These are phyloP conservation scores for Standfussiana lucernea DNA, from an alignment of 2,888 invertebrate species.

Conservation along the genomic window DNA sequence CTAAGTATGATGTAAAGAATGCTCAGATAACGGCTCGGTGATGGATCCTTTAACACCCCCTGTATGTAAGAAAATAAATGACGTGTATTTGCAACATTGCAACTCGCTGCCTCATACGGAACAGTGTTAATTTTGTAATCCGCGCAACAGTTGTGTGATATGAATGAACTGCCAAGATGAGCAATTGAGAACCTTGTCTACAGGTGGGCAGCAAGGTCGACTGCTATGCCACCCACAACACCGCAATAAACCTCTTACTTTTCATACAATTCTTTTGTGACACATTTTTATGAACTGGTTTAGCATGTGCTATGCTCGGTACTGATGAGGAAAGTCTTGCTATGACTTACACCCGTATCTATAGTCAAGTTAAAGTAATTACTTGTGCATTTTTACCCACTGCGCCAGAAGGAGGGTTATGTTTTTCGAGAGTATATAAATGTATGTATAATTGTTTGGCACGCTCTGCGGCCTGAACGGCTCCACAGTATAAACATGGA, in stretches of 20 bases:
- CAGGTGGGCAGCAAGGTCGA: constrained; percentile 56
- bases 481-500: too few relatives aligned
- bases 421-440: too few relatives aligned
- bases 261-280: constrained; percentile 41
- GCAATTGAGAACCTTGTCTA: constrained; percentile 45
- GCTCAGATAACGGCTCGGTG: background rate
- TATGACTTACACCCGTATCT: too few relatives aligned
- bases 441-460: too few relatives aligned
- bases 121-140: constrained; percentile 45
- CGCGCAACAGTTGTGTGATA: constrained; percentile 32
- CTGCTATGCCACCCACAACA: constrained; percentile 52
- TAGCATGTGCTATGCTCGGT: background rate
- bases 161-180: constrained; percentile 59
- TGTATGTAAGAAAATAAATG: constrained; percentile 3
- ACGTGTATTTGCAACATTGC: constrained; percentile 10
- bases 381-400: too few relatives aligned
- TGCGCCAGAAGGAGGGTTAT: too few relatives aligned
- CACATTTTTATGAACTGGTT: constrained; percentile 25
- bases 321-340: constrained; percentile 15
- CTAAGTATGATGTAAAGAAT: background rate
- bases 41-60: background rate
- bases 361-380: too few relatives aligned
- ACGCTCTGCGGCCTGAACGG: too few relatives aligned
- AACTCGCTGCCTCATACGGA: background rate
- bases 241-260: constrained; percentile 56